Evolutionary conservation across 2,888 invertebrate genomes (phyloP), one percentile per base, ranked within the genome.

Genomic region (Eutolmus rufibarbis): DNA sequence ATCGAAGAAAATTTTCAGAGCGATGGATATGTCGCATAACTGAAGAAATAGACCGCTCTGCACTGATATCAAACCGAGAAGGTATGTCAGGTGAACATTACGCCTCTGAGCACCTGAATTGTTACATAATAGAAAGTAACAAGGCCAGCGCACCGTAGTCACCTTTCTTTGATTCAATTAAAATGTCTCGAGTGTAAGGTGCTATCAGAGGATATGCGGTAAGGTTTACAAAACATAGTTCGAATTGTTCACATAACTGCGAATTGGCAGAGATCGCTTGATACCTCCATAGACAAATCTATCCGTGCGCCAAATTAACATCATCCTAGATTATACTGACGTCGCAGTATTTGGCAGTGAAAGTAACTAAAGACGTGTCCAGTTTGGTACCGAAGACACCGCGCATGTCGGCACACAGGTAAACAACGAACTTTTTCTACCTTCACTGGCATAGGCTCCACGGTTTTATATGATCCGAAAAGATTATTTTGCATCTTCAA

Each of bases 81-180:
- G 77, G 37, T 40, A 43, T 40, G 43, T 43, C 78, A 78, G 43
- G 43, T 78, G 43, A 78, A 43, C 78, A 78, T 19, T 19, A 46
- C 78, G 23, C 78, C 78, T 78, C 78, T 40, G 43, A 43, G 78
- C 37, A 78, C 43, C 78, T 78, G 40, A 43, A 19, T 12, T 78
- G 9, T 78, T 78, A 78, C 5, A 78, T 78, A 78, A 78, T 40
- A 78, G 43, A 43, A 43, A 78, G 43, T 19, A 78, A 43, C 78
- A 78, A 78, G 78, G 78, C 78, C 78, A 78, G 40, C 5, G 19
- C 9, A 19, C 43, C 43, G 37, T 43, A 78, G 78, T 37, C 46
- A 78, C 78, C 43, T 12, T 78, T 19, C 78, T 34, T 78, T 40
- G 78, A 78, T 78, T 78, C 43, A 78, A 78, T 78, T 78, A 78